Percentiles rank a stretch among this genome's conserved stretches.
These are phyloP conservation scores for Pelochelys cantorii DNA, from an alignment of 2,797 vertebrate species.

Conservation along the genomic window DNA sequence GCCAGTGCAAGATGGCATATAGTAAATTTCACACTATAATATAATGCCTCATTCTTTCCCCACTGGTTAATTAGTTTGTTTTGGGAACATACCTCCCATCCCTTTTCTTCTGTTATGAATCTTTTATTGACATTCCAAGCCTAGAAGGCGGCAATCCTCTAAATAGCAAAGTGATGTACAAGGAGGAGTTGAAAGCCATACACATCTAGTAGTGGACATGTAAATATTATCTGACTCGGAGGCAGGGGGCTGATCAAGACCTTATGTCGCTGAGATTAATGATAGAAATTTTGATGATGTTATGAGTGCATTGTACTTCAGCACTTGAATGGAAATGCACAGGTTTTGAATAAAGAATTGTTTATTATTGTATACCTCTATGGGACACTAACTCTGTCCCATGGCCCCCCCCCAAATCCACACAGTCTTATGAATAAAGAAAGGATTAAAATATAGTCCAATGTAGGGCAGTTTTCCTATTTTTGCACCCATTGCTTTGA, in stretches of 20 bases:
- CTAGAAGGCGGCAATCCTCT: constrained; percentile 10
- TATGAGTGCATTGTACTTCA: constrained; percentile 22
- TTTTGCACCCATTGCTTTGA: constrained; percentile 44
- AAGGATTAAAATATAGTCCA: constrained; percentile 4
- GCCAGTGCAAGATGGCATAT: background rate
- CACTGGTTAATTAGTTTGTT: constrained; percentile 19
- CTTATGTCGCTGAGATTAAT: constrained; percentile 15
- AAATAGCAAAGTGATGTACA: background rate
- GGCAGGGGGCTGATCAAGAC: background rate
- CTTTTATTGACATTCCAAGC: constrained; percentile 26
- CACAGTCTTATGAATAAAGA: constrained; percentile 7
- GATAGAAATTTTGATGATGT: constrained; percentile 32
- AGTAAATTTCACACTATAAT: background rate
- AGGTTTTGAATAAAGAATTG: constrained; percentile 10
- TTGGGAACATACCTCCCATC: background rate
- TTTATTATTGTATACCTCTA: constrained; percentile 30
- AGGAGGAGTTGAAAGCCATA: constrained; percentile 9
- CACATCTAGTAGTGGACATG: background rate
- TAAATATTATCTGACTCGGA: background rate
- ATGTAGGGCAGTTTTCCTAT: constrained; percentile 28
- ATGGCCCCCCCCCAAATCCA: background rate
- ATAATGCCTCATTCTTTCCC: constrained; percentile 4
- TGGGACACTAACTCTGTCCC: constrained; percentile 43
- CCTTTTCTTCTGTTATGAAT: background rate
- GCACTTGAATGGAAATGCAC: background rate